Evolutionary conservation across 2,797 vertebrate genomes (phyloP), one percentile per base, ranked within the genome.

Genomic region (Anas capensis): DNA sequence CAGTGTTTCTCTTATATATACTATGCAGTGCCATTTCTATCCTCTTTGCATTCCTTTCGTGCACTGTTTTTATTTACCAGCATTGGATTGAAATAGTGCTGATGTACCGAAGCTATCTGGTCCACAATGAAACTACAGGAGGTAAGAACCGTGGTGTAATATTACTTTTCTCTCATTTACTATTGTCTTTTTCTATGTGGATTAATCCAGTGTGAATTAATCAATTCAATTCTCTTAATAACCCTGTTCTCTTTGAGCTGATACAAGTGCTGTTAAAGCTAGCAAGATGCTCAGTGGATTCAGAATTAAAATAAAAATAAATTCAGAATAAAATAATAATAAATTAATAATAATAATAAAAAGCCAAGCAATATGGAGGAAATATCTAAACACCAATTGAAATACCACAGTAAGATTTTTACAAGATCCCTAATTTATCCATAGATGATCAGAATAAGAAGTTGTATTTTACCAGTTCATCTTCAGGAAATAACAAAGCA

Each of bases 21-120:
- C 97, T 97, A 5, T 97, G 79, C 60, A 94, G 97, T 92, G 95
- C 96, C 1, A 11, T 98, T 62, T 86, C 49, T 11, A 54, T 48
- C 11, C 79, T 99, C 29, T 57, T 98, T 77, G 90, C 97, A 20
- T 11, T 98, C 10, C 70, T 97, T 78, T 84, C 83, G 20, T 85
- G 96, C 36, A 88, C 82, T 36, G 92, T 96, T 7, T 46, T 98
- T 51, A 29, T 98, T 80, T 98, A 97, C 79, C 62, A 95, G 44
- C 97, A 98, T 95, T 98, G 98, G 98, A 96, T 99, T 81, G 99
- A 99, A 96, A 90, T 99, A 48, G 88, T 97, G 80, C 95, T 99
- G 29, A 95, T 99, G 49, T 99, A 97, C 96, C 97, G 97, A 93
- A 98, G 97, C 87, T 97, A 96, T 86, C 68, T 97, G 71, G 97